These are phyloP conservation scores for Probaryconus sp. DNA, from an alignment of 1,140 invertebrate species.

Conservation along the genomic window DNA sequence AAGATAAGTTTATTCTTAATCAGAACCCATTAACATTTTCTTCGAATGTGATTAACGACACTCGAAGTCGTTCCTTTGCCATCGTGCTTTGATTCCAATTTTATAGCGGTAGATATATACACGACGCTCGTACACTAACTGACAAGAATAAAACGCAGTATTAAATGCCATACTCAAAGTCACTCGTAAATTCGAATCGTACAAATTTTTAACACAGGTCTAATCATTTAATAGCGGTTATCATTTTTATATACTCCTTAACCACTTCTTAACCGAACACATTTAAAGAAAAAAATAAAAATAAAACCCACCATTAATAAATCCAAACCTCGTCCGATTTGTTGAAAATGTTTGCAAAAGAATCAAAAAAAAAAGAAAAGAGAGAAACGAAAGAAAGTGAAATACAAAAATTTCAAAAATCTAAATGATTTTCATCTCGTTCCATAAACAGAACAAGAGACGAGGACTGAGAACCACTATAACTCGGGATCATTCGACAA, in stretches of 20 bases:
- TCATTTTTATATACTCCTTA: constrained; percentile 42
- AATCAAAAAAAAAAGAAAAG: no score
- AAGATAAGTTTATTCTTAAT: constrained; percentile 16
- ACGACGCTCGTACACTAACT: constrained; percentile 60
- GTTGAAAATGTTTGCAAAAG: no score
- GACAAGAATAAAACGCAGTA: constrained; percentile 61
- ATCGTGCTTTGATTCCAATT: constrained; percentile 57
- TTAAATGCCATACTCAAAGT: constrained; percentile 69
- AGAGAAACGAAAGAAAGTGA: no score
- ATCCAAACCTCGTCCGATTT: no score
- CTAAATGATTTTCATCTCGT: neutral
- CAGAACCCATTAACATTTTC: constrained; percentile 65
- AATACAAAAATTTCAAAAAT: no score
- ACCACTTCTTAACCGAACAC: no score
- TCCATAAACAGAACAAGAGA: constrained; percentile 34
- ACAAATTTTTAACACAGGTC: constrained; percentile 72
- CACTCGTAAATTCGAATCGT: constrained; percentile 71
- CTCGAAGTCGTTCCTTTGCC: constrained; percentile 20
- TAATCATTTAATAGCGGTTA: constrained; percentile 64
- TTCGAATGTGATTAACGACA: constrained; percentile 64
- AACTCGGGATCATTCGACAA: constrained; percentile 66
- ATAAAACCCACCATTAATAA: neutral
- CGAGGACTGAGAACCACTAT: constrained; percentile 60
- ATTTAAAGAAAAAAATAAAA: neutral
- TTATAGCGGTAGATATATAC: constrained; percentile 63